Base-by-base conservation (phyloP, 2,888 invertebrate genomes). In the Lithophane ornitopus region DNA sequence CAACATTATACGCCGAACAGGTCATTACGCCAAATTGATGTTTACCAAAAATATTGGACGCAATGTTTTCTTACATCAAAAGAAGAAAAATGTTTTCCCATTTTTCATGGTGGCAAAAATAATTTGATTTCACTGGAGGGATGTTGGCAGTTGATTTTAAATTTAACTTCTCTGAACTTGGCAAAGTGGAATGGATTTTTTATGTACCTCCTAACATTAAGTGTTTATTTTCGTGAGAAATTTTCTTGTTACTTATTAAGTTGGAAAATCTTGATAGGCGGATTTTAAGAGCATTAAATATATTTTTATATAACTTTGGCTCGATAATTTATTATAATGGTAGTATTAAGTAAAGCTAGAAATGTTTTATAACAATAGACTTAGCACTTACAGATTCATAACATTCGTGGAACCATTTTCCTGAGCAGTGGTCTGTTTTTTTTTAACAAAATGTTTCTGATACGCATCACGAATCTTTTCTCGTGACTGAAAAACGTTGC, bases 91-190 rank as follows among this genome's bases (percentile, higher is more conserved):
- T 92, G 89, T 93, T 94, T 93, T 92, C 91, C 86, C 91, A 93
- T 93, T 94, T 95, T 94, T 93, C 92, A 93, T 91, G 93, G 93
- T 92, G 93, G 92, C 92, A 89, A 92, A 92, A 92, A 94, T 95
- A 95, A 95, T 95, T 95, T 94, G 94, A 95, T 95, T 95, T 94
- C 91, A 92, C 89, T 87, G 90, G 91, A 92, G 92, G 91, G 91
- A 93, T 92, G 93, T 92, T 87, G 93, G 89, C 92, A 92, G 94
- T 94, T 93, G 93, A 94, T 94, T 95, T 94, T 92, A 94, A 94
- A 93, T 93, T 94, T 92, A 94, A 93, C 93, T 93, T 93, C 88
- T 90, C 89, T 91, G 90, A 94, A 94, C 90, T 93, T 93, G 87
- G 89, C 76, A 91, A 92, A 92, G 90, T 92, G 91, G 89, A 94